Evolutionary conservation across 2,797 vertebrate species (phyloP).

Genomic region (Hypotaenidia philippensis): DNA sequence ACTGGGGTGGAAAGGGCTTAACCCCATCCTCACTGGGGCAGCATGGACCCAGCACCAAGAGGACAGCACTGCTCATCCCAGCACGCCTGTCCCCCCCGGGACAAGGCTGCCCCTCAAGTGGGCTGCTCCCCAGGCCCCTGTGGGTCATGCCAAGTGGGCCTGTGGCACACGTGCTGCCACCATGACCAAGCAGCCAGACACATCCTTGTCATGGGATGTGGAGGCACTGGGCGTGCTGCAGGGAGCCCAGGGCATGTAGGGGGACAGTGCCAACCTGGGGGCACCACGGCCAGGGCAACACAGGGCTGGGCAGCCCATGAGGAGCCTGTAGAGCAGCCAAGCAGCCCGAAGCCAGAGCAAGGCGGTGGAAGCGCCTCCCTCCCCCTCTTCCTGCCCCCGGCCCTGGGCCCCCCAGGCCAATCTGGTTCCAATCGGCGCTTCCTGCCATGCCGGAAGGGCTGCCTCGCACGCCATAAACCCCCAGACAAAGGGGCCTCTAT

Average conservation of each 20-base stretch:
- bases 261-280: not conserved
- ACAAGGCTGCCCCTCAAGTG: not conserved
- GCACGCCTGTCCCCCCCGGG: fast-evolving
- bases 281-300: fast-evolving
- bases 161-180: not conserved
- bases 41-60: not conserved
- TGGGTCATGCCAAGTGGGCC: fast-evolving
- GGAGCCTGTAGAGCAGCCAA: fast-evolving
- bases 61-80: fast-evolving
- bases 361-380: constrained; percentile 1
- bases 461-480: constrained; percentile 82
- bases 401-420: constrained; percentile 74
- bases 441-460: constrained; percentile 87
- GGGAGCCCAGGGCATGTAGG: not conserved
- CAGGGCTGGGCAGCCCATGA: not conserved
- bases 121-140: not conserved
- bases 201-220: fast-evolving
- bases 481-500: constrained; percentile 85
- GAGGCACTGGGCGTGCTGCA: fast-evolving
- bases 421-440: constrained; percentile 89
- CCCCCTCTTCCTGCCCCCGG: constrained; percentile 55
- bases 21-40: not conserved
- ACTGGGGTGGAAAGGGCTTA: not conserved
- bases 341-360: not conserved
- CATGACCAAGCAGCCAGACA: fast-evolving